These are phyloP conservation scores for Parapsyche elsis DNA, from an alignment of 1,140 invertebrate genomes.

Conservation along the genomic window DNA sequence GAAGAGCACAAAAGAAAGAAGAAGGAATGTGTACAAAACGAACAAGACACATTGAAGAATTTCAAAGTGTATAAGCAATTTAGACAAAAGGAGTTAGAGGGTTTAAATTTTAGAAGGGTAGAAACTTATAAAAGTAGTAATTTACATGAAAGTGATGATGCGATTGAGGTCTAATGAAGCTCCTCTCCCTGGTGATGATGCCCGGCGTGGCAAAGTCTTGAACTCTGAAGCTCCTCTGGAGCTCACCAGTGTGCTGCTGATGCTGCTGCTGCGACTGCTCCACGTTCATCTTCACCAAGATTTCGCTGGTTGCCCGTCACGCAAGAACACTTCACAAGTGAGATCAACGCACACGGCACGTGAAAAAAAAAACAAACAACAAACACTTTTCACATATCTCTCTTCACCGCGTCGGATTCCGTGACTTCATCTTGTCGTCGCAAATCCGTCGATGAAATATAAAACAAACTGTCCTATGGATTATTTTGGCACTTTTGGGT, in stretches of 20 bases:
- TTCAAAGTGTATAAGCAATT: no score
- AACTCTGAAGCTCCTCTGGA: constrained; percentile 67
- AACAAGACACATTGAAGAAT: no score
- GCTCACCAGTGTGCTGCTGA: constrained; percentile 58
- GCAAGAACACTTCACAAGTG: constrained; percentile 21
- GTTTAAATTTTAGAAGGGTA: no score
- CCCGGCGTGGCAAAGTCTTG: constrained; percentile 64
- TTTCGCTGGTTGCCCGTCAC: constrained; percentile 16
- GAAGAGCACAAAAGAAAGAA: no score
- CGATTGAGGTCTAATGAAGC: constrained; percentile 70
- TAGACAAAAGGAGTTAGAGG: no score
- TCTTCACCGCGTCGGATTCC: constrained; percentile 22
- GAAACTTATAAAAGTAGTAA: constrained; percentile 13
- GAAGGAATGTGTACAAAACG: no score
- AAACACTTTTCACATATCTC: neutral
- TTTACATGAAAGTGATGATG: constrained; percentile 65
- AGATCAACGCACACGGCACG: constrained; percentile 14
- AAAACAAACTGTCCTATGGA: no score
- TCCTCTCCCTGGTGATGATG: constrained; percentile 70
- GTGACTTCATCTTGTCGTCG: constrained; percentile 42
- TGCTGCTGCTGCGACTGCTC: constrained; percentile 26
- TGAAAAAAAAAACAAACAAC: neutral
- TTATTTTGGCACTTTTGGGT: no score
- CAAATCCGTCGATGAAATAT: no score
- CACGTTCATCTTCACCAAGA: constrained; percentile 38